These are phyloP conservation scores for Drosophila albomicans DNA, from an alignment of 1,140 invertebrate genomes.

Conservation along the genomic window DNA sequence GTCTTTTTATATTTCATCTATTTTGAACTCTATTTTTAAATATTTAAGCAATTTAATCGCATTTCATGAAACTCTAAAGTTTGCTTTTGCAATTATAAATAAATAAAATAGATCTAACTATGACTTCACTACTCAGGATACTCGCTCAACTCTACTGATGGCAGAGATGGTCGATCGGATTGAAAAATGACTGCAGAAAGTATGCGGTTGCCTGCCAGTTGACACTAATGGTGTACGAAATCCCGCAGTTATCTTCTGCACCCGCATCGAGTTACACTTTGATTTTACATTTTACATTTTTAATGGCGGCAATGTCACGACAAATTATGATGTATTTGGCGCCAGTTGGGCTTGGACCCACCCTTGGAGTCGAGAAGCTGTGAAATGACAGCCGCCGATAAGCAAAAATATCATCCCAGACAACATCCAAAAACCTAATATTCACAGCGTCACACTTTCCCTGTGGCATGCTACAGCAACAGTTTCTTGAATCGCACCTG, in stretches of 20 bases:
- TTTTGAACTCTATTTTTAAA: too few relatives aligned
- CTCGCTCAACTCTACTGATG: constrained; percentile 2
- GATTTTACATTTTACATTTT: constrained; percentile 54
- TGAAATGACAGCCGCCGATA: constrained; percentile 46
- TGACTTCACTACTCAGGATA: not conserved
- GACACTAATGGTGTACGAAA: too few relatives aligned
- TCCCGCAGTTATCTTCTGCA: constrained; percentile 10
- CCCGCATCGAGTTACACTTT: constrained; percentile 58
- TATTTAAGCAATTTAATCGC: too few relatives aligned
- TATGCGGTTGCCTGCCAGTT: constrained; percentile 18
- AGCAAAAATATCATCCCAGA: not conserved
- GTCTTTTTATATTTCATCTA: too few relatives aligned
- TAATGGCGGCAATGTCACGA: constrained; percentile 59
- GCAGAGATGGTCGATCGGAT: constrained; percentile 50
- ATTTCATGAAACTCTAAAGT: too few relatives aligned
- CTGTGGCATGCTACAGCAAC: constrained; percentile 8
- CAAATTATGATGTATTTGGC: constrained; percentile 76
- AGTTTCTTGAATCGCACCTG: constrained; percentile 34
- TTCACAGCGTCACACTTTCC: not conserved
- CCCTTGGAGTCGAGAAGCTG: constrained; percentile 15
- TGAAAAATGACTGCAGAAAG: constrained; percentile 72
- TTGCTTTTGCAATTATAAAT: too few relatives aligned
- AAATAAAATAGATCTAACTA: too few relatives aligned
- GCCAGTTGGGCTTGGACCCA: constrained; percentile 30
- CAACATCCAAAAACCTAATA: not conserved